Evolutionary conservation across 2,888 invertebrate species (phyloP).

Genomic region (Dinocampus coccinellae): DNA sequence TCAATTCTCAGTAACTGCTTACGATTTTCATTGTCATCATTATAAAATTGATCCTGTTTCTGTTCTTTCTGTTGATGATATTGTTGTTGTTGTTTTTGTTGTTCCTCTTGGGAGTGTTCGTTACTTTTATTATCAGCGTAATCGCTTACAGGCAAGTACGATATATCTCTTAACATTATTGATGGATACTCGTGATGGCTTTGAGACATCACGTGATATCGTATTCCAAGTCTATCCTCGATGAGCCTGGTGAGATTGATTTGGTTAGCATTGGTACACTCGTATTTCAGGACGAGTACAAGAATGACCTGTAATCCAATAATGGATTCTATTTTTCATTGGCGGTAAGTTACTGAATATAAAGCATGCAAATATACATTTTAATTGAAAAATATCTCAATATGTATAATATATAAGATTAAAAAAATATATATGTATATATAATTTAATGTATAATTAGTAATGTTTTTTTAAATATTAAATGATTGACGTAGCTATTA

Average conservation of each 20-base stretch:
- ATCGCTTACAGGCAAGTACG: slow-evolving; percentile 50
- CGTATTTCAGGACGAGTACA: slow-evolving; percentile 39
- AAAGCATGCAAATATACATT: not conserved
- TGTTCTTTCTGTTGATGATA: not conserved
- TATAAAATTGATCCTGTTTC: slow-evolving; percentile 16
- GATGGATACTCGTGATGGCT: slow-evolving; percentile 14
- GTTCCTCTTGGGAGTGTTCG: slow-evolving; percentile 6
- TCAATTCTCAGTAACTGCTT: slow-evolving; percentile 44
- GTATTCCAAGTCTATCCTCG: slow-evolving; percentile 28
- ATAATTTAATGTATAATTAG: not conserved
- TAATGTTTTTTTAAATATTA: not conserved
- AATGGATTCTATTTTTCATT: slow-evolving; percentile 23
- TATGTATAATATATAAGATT: not conserved
- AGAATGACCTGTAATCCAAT: slow-evolving; percentile 45
- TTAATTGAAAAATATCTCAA: no score
- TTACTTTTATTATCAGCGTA: slow-evolving; percentile 40
- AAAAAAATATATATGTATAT: not conserved
- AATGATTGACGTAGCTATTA: not conserved
- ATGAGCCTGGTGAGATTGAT: slow-evolving; percentile 48
- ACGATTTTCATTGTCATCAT: slow-evolving; percentile 4
- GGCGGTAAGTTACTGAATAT: slow-evolving; percentile 21
- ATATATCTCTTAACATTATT: slow-evolving; percentile 37
- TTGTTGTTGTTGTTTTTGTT: no score
- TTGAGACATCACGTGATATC: slow-evolving; percentile 19
- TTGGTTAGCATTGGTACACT: slow-evolving; percentile 36